Evolutionary conservation across 2,888 invertebrate species (phyloP), one percentile per base, ranked within the genome.

Genomic region (Glaucopsyche alexis): DNA sequence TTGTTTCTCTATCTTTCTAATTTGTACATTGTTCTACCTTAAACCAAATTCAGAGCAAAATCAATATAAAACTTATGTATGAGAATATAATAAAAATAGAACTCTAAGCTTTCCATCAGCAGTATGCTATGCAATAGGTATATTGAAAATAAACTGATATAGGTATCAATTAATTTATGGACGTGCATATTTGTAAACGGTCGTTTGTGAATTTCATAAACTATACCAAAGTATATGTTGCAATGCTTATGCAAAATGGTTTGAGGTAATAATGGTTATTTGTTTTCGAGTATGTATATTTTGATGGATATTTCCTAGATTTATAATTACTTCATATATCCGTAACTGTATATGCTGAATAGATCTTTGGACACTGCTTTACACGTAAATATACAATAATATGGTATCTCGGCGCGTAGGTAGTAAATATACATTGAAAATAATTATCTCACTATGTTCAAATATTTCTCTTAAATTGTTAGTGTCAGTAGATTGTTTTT

Each of bases 331-430:
- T 69, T n/a, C 47, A 14, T 69, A 69, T 49, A 69, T 45, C 69
- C 14, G 69, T 49, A 49, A 69, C 69, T 47, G 47, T 49, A 69
- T 29, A 47, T 69, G 69, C 69, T 45, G 29, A 69, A 69, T 47
- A 69, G 47, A 69, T 69, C 69, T 47, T 69, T 45, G 67, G 47
- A 69, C 19, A 49, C 69, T 47, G 69, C 69, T 69, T 69, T 69
- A 69, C 69, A 69, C 19, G 7, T 69, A 69, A 49, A 47, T 69
- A 19, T 69, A 69, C 49, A 69, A 16, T 67, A 69, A 69, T 19
- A 69, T 47, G 69, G 29, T 69, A 69, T 47, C 49, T 78, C 78
- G 81, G 79, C 82, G 82, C 83, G 83, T 85, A 85, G 84, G 82
- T 85, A 87, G 83, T 77, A 80, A 81, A 82, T 81, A 73, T 72